These are phyloP conservation scores for Drosophila infuscata DNA, from an alignment of 2,888 invertebrate species.

Conservation along the genomic window DNA sequence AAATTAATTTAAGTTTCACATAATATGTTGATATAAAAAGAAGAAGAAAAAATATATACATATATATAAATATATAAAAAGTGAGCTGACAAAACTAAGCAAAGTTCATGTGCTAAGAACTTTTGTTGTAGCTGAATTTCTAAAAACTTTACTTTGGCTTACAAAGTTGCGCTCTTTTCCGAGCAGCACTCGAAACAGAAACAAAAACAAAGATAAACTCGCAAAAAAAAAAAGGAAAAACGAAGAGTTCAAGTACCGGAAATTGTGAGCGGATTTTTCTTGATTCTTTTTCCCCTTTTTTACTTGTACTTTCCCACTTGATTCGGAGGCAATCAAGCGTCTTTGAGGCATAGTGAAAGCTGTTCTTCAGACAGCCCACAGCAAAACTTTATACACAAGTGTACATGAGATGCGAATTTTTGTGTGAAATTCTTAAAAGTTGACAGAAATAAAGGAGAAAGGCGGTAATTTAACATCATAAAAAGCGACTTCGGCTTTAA, in stretches of 20 bases:
- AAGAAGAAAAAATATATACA: constrained; percentile 2
- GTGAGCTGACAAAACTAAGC: constrained; percentile 18
- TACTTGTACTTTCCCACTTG: constrained; percentile 30
- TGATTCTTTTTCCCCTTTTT: not conserved
- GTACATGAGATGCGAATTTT: constrained; percentile 10
- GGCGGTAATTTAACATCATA: constrained; percentile 35
- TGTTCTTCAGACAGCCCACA: constrained; percentile 17
- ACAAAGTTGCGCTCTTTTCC: constrained; percentile 55
- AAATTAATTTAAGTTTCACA: constrained; percentile 78
- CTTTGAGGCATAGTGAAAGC: constrained; percentile 49
- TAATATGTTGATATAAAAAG: constrained; percentile 56
- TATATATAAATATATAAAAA: not conserved
- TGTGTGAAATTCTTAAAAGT: constrained; percentile 23
- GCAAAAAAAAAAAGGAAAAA: constrained; percentile 2
- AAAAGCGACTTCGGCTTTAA: constrained; percentile 35
- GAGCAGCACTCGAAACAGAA: constrained; percentile 30
- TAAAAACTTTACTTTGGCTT: constrained; percentile 54
- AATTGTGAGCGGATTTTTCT: constrained; percentile 56
- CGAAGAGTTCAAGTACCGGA: constrained; percentile 70
- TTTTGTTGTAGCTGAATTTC: constrained; percentile 63
- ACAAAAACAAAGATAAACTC: constrained; percentile 27
- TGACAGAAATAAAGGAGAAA: not conserved
- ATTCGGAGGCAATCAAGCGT: constrained; percentile 55
- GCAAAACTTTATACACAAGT: constrained; percentile 34
- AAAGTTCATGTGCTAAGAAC: constrained; percentile 75